Base-by-base conservation (phyloP, 2,113 vertebrate species). In the Archocentrus centrarchus region DNA sequence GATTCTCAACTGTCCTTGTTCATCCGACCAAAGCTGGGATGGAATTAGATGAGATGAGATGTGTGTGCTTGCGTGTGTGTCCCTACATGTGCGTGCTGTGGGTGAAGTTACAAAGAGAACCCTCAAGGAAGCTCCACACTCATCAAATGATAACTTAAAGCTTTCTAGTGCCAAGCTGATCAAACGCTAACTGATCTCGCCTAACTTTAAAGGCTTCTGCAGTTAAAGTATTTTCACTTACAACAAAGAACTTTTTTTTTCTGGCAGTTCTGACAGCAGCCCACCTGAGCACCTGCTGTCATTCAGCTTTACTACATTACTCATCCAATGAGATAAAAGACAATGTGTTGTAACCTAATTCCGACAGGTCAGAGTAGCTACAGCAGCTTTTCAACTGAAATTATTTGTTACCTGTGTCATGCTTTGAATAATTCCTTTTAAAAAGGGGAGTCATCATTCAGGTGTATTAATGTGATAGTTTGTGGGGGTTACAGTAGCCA, bases 1-100 rank as follows among this genome's bases (percentile, higher is more conserved):
- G 86, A 86, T 85, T 83, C 90, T 82, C 83, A 57, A 88, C 89
- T 90, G 91, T 93, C 92, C 92, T 79, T 89, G 92, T 91, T 92
- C 88, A 92, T 84, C 84, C 82, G 11, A 91, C 80, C 89, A 90
- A 75, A 85, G 80, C 85, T 86, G 80, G 84, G 82, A 88, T 89
- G 63, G 90, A 89, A 92, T 93, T 86, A 90, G 68, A 90, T 84
- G 84, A 90, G 84, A 86, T 68, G 78, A 86, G 83, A 79, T 75
- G 75, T 83, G 64, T 59, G 68, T 79, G 68, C 82, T 50, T 59
- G 64, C 81, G 8, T 53, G 64, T 82, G 77, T 47, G 37, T 76
- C 27, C 35, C 50, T 57, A 37, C 59, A 47, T 75, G 76, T 76
- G 77, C 35, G 58, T 75, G 63, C 57, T 86, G 44, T 59, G 59